A percentile compares a stretch with the other conserved stretches of the same genome.
phyloP scores from a whole-genome alignment of 64 coral and sea anemone species.

The Astreopora myriophthalma region DNA sequence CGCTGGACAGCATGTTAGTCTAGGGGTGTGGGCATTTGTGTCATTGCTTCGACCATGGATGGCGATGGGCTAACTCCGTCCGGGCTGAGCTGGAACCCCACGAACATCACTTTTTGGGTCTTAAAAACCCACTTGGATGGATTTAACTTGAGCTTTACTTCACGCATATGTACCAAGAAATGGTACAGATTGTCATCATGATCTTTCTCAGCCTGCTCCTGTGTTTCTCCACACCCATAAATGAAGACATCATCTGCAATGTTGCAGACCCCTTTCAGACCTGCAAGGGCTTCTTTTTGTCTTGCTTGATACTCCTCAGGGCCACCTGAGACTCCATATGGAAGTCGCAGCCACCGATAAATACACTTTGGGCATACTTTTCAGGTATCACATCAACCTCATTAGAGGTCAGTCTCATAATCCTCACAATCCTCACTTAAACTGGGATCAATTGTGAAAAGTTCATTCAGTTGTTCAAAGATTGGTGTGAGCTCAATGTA shows the following conservation, averaged over 20 bases:
- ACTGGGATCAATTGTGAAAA: constrained; percentile 68
- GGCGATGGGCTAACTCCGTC: constrained; percentile 51
- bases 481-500: constrained; percentile 48
- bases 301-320: background rate
- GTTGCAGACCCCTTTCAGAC: background rate
- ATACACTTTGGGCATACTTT: too few relatives aligned
- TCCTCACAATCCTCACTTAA: too few relatives aligned
- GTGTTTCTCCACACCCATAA: background rate
- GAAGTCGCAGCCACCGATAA: background rate
- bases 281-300: constrained; percentile 6
- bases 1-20: constrained; percentile 36
- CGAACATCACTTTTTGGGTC: constrained; percentile 23
- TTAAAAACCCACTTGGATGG: constrained; percentile 21
- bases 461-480: constrained; percentile 60
- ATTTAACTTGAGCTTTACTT: constrained; percentile 48
- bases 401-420: too few relatives aligned
- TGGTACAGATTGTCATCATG: background rate
- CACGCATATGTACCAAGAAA: background rate
- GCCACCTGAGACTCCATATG: background rate
- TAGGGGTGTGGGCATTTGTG: constrained; percentile 18
- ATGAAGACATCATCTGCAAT: background rate
- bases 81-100: constrained; percentile 28
- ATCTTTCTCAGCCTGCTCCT: background rate
- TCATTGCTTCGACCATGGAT: constrained; percentile 51
- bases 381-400: too few relatives aligned